Evolutionary conservation across 2,797 vertebrate genomes (phyloP).

Genomic region (Natrix natrix): DNA sequence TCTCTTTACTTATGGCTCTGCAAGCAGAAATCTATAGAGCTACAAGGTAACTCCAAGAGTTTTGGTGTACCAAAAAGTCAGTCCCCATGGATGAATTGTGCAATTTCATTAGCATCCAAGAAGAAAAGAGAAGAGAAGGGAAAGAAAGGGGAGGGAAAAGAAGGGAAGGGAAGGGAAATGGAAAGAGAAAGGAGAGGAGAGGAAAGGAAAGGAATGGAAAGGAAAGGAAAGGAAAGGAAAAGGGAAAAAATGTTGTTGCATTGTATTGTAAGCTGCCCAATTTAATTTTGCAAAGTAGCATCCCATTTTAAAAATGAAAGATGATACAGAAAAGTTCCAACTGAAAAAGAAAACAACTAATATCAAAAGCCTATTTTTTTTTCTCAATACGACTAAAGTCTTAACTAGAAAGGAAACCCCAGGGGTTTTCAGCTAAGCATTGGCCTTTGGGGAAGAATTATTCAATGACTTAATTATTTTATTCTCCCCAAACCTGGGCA

Average conservation of each 20-base stretch:
- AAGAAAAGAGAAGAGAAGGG: too few relatives aligned
- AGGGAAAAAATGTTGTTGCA: not conserved
- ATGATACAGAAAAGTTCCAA: not conserved
- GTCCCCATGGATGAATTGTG: not conserved
- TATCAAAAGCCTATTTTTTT: not conserved
- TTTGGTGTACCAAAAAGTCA: not conserved
- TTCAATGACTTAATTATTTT: constrained; percentile 20
- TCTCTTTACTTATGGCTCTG: not conserved
- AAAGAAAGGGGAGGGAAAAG: fast-evolving
- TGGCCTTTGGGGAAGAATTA: not conserved
- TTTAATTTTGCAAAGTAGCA: not conserved
- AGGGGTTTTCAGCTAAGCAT: not conserved
- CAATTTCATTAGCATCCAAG: not conserved
- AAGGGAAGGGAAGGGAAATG: too few relatives aligned
- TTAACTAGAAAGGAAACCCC: not conserved
- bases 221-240: not conserved
- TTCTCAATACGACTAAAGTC: not conserved
- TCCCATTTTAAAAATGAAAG: not conserved
- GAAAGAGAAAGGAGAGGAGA: too few relatives aligned
- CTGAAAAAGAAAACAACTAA: not conserved
- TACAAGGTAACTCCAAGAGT: not conserved
- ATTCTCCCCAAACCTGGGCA: not conserved
- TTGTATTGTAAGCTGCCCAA: not conserved
- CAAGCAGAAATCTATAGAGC: not conserved
- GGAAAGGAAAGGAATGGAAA: not conserved